phyloP scores from a whole-genome alignment of 2,888 invertebrate genomes.

The Chrysolina oricalcia region DNA sequence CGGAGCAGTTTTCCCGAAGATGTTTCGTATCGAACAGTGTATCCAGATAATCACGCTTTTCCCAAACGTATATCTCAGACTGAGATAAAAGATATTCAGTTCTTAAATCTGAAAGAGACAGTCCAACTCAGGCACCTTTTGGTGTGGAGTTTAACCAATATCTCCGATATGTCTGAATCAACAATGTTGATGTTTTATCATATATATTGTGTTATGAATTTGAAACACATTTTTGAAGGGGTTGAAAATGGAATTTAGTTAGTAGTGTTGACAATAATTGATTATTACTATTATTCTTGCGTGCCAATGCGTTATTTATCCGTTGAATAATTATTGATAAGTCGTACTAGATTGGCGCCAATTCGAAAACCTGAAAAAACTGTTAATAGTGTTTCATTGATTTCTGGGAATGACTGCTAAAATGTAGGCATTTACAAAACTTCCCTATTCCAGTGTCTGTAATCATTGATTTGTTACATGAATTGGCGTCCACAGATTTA shows the following conservation, averaged over 20 bases:
- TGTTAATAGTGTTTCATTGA: too few species aligned
- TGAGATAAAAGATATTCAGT: neutral
- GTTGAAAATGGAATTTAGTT: conserved; percentile 39
- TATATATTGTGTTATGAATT: conserved; percentile 5
- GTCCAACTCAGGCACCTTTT: neutral
- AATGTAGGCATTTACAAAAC: too few species aligned
- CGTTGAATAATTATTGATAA: conserved; percentile 36
- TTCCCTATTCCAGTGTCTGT: too few species aligned
- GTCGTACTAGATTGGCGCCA: conserved; percentile 8
- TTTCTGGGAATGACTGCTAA: too few species aligned
- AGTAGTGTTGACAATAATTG: conserved; percentile 48
- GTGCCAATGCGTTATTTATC: conserved; percentile 38
- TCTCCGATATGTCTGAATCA: neutral
- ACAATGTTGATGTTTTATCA: neutral
- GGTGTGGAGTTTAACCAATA: neutral
- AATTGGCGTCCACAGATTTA: neutral
- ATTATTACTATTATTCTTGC: conserved; percentile 31
- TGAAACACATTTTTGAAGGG: conserved; percentile 51
- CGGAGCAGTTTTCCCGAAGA: too few species aligned
- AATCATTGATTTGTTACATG: neutral
- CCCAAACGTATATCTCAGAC: too few species aligned
- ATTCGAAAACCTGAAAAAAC: neutral
- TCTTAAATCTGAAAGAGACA: neutral
- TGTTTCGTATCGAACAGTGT: too few species aligned
- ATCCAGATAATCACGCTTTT: too few species aligned